Evolutionary conservation across 2,797 vertebrate genomes (phyloP), one percentile per base, ranked within the genome.

Genomic region (Brotula barbata): DNA sequence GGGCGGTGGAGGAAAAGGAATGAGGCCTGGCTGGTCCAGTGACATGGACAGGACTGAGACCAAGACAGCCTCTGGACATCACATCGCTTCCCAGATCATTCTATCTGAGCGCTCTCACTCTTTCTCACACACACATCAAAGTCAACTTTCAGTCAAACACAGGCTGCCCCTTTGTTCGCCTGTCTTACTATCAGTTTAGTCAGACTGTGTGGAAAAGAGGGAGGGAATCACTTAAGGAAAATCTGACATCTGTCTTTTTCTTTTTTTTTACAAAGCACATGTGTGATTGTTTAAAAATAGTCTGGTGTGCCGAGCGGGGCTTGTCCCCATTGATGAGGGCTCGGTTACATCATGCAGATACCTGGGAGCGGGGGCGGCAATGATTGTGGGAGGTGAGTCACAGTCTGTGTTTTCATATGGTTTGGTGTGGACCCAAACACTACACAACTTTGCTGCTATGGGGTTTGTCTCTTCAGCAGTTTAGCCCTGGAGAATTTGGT

Each of bases 261-360:
- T 28, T 8, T 12, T 68, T 58, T 75, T 75, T 83, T 77, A 83
- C 77, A 66, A 51, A 48, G 64, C 75, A 82, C 85, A 83, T 89
- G 87, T 81, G 87, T 84, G 81, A 87, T 83, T 85, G 78, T 82
- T 89, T 86, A 86, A 86, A 85, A 87, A 81, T 72, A 80, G 60
- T 57, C 53, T 51, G 68, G 7, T 16, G 54, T 77, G 75, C 83
- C 68, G 80, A 67, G 47, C 17, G 56, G 49, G 42, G 55, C 75
- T 64, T 33, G 71, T 23, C 71, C 65, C 54, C 67, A 68, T 73
- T 76, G 77, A 80, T 58, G 75, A 77, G 62, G 61, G 22, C 55
- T 52, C 22, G 14, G 40, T 55, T 22, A 73, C 48, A 61, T 86
- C 77, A 81, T 11, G 64, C 82, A 69, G 77, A 83, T 68, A 80